These are phyloP conservation scores for Rissa tridactyla DNA, from an alignment of 2,113 vertebrate species.

Conservation along the genomic window DNA sequence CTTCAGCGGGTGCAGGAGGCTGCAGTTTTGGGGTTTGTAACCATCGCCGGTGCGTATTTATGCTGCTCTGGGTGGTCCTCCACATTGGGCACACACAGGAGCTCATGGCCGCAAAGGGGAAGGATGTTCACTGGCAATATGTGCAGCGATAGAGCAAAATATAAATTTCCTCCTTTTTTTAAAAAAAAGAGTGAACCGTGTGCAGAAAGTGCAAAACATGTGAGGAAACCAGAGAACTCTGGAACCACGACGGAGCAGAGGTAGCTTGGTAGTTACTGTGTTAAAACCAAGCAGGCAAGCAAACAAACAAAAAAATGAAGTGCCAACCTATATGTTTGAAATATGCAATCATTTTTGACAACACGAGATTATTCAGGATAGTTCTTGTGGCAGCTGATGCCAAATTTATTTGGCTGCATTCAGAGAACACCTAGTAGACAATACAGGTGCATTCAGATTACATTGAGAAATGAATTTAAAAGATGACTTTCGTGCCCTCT, in stretches of 20 bases:
- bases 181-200: background rate
- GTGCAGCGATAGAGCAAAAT: background rate
- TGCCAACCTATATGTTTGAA: background rate
- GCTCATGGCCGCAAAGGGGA: background rate
- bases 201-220: background rate
- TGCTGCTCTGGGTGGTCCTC: background rate
- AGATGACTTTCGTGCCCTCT: background rate
- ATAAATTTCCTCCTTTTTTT: background rate
- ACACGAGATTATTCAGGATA: background rate
- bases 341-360: background rate
- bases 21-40: background rate
- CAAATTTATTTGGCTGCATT: background rate
- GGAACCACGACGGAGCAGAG: background rate
- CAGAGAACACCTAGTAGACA: background rate
- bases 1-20: background rate
- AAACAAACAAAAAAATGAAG: background rate
- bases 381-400: background rate
- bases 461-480: background rate
- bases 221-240: background rate
- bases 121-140: background rate
- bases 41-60: background rate
- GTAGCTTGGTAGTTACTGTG: background rate
- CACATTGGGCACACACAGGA: background rate
- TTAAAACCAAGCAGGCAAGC: background rate
- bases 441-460: conserved; percentile 1